Evolutionary conservation across 2,797 vertebrate genomes (phyloP).

Genomic region (Syncerus caffer): DNA sequence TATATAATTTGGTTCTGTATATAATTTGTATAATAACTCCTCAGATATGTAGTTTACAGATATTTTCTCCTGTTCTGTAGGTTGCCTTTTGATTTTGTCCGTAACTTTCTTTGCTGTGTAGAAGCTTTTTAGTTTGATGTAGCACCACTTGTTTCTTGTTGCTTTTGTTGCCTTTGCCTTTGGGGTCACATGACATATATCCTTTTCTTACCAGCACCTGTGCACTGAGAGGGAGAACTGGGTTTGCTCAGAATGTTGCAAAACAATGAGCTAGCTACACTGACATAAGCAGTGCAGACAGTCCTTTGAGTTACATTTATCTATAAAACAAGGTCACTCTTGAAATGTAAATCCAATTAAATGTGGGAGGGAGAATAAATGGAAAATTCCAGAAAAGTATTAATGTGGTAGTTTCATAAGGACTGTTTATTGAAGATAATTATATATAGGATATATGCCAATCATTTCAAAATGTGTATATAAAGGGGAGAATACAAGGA

Average conservation of each 20-base stretch:
- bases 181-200: background rate
- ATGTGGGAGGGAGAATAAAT: background rate
- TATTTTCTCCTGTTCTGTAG: background rate
- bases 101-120: background rate
- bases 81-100: background rate
- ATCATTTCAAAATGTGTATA: background rate
- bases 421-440: background rate
- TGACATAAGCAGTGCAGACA: background rate
- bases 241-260: background rate
- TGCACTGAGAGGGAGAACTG: too few relatives aligned
- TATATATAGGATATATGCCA: background rate
- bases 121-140: background rate
- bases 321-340: background rate
- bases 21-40: background rate
- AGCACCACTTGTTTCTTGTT: background rate
- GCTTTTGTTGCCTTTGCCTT: background rate
- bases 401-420: background rate
- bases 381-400: background rate
- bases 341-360: background rate
- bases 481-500: background rate
- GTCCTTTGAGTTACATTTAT: background rate
- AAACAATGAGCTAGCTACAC: background rate
- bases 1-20: background rate
- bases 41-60: background rate
- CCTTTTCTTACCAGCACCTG: background rate